These are phyloP conservation scores for Diachasmimorpha longicaudata DNA, from an alignment of 1,140 invertebrate genomes.

Conservation along the genomic window DNA sequence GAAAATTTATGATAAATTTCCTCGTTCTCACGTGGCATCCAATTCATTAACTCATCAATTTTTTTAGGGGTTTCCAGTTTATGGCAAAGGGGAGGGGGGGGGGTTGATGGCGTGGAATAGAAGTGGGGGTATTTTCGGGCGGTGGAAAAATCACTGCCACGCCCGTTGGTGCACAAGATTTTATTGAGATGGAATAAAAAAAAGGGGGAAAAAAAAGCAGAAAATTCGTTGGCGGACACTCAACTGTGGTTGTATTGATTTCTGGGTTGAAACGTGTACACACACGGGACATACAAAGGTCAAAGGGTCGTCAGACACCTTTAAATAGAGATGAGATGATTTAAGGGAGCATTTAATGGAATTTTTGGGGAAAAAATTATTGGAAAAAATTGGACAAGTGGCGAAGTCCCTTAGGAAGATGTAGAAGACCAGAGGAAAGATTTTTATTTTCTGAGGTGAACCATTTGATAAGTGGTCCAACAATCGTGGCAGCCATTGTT, in stretches of 20 bases:
- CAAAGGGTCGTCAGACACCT: slow-evolving; percentile 42
- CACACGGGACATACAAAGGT: slow-evolving; percentile 47
- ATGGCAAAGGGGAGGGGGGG: neutral
- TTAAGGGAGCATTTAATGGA: neutral
- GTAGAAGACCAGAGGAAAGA: too few species aligned
- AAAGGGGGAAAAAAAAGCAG: slow-evolving; percentile 8
- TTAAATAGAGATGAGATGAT: neutral
- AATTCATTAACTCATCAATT: neutral
- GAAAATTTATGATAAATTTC: neutral
- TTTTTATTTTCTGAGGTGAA: too few species aligned
- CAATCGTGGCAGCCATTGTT: too few species aligned
- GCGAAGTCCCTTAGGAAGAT: neutral
- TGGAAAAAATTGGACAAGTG: neutral
- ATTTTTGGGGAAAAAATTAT: neutral
- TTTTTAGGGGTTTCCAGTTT: neutral
- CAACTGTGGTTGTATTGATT: slow-evolving; percentile 45
- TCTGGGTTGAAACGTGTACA: slow-evolving; percentile 37
- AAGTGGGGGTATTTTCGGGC: neutral
- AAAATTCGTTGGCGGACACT: slow-evolving; percentile 21
- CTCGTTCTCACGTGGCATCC: neutral
- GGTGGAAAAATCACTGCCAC: neutral
- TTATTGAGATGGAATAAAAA: slow-evolving; percentile 3
- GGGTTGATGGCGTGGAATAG: neutral
- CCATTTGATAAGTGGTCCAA: too few species aligned
- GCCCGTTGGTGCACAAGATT: neutral